These are phyloP conservation scores for Tetraneura akinire DNA, from an alignment of 1,140 invertebrate species.

Conservation along the genomic window DNA sequence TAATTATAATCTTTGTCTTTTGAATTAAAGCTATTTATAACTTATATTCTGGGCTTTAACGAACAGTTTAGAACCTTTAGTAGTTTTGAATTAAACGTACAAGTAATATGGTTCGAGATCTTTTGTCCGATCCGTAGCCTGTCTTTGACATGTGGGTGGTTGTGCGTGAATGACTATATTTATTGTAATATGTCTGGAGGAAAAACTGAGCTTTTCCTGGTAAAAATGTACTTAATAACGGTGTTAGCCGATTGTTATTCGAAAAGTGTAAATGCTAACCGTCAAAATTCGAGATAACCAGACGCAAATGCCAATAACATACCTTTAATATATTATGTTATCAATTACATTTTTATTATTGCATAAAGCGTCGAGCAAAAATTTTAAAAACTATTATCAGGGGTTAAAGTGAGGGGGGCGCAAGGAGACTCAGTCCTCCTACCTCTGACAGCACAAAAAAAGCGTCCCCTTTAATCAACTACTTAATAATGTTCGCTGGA, in stretches of 20 bases:
- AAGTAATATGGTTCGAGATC: neutral
- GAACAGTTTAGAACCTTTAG: neutral
- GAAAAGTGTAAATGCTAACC: constrained; percentile 12
- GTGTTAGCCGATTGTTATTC: neutral
- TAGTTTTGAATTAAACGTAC: neutral
- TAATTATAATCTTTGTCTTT: constrained; percentile 16
- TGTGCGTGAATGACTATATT: constrained; percentile 20
- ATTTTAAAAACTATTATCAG: too few species aligned
- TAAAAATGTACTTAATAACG: constrained; percentile 12
- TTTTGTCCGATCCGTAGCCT: constrained; percentile 8
- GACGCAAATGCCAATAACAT: constrained; percentile 2
- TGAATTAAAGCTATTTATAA: neutral
- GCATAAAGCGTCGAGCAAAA: too few species aligned
- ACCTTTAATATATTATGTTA: neutral
- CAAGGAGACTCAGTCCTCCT: too few species aligned
- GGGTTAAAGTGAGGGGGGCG: too few species aligned
- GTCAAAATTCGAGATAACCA: neutral
- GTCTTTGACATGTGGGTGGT: constrained; percentile 22
- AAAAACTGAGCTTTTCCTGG: neutral
- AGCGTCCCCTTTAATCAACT: too few species aligned
- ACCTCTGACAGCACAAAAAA: too few species aligned
- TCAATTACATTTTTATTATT: neutral
- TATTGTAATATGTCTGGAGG: neutral
- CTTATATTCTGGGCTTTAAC: neutral
- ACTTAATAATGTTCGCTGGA: too few species aligned